Conservation (phyloP, 2,113 vertebrate genomes). For the Sturnus vulgaris region DNA sequence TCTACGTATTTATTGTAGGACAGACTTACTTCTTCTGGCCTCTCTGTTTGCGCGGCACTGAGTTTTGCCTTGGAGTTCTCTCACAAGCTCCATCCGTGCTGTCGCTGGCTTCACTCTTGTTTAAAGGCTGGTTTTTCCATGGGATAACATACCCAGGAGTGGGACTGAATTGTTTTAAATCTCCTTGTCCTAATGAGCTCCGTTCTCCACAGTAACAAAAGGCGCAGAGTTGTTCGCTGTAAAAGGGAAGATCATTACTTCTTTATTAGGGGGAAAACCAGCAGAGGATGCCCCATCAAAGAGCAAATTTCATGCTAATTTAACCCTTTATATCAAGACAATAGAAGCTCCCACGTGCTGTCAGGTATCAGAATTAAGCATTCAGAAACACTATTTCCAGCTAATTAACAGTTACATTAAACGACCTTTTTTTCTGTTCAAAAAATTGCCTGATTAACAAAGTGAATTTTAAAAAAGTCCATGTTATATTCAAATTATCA, state of each 20-base stretch:
- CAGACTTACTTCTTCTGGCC: constrained; percentile 80
- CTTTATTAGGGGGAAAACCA: neutral
- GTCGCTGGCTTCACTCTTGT: constrained; percentile 77
- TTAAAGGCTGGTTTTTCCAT: constrained; percentile 81
- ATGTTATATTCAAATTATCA: neutral
- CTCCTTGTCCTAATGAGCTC: constrained; percentile 92
- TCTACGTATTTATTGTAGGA: accelerated
- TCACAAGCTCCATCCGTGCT: constrained; percentile 75
- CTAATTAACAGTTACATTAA: neutral
- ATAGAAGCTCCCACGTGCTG: neutral
- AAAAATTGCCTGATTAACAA: neutral
- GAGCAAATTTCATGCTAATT: neutral
- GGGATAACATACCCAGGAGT: constrained; percentile 84
- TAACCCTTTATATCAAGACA: neutral
- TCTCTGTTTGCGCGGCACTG: constrained; percentile 70
- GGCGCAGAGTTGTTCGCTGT: constrained; percentile 93
- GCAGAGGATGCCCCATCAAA: neutral
- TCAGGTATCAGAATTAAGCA: neutral
- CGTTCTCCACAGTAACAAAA: constrained; percentile 93
- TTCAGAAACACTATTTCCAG: neutral
- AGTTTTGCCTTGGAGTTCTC: constrained; percentile 69
- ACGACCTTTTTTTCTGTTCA: neutral
- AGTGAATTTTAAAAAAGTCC: neutral
- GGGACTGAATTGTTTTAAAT: constrained; percentile 87
- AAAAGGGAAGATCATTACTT: constrained; percentile 6